Evolutionary conservation across 2,797 vertebrate genomes (phyloP).

Genomic region (Thalassophryne amazonica): DNA sequence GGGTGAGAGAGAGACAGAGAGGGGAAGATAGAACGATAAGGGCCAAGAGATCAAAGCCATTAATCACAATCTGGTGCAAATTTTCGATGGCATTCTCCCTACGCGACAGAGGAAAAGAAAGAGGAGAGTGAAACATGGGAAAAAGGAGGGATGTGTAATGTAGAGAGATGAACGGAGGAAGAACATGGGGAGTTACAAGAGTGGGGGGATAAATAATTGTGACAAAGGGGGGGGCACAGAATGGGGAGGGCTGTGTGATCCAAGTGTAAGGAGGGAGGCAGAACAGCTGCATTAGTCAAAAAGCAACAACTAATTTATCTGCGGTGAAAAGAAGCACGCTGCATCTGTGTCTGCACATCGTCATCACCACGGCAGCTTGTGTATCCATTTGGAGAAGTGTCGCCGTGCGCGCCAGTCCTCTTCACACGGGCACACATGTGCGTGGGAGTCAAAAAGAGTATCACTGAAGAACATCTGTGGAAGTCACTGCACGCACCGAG

Average conservation of each 20-base stretch:
- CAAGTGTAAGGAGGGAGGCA: slow-evolving; percentile 12
- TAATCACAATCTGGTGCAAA: slow-evolving; percentile 61
- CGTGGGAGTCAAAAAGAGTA: slow-evolving; percentile 12
- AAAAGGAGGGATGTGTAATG: slow-evolving; percentile 10
- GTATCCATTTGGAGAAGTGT: slow-evolving; percentile 41
- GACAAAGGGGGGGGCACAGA: not conserved
- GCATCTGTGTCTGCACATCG: not conserved
- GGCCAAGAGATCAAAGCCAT: slow-evolving; percentile 58
- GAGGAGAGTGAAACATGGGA: slow-evolving; percentile 5
- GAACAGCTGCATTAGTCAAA: slow-evolving; percentile 47
- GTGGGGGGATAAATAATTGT: slow-evolving; percentile 44
- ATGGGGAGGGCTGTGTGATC: slow-evolving; percentile 23
- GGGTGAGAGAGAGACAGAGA: slow-evolving; percentile 13
- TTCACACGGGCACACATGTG: slow-evolving; percentile 7
- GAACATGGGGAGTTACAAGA: slow-evolving; percentile 24
- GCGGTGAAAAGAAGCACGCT: slow-evolving; percentile 14
- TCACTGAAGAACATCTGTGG: slow-evolving; percentile 24
- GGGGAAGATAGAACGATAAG: not conserved
- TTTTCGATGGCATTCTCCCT: slow-evolving; percentile 30
- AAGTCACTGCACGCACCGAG: too few relatives aligned
- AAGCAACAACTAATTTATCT: slow-evolving; percentile 44
- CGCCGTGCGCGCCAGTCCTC: too few relatives aligned
- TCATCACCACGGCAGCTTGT: slow-evolving; percentile 20
- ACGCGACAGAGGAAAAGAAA: slow-evolving; percentile 5
- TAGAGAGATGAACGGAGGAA: slow-evolving; percentile 31